A percentile compares a stretch with the other conserved stretches of the same genome.
Evolutionary conservation across 2,113 vertebrate genomes (phyloP).

Genomic region (Synodontis membranacea): DNA sequence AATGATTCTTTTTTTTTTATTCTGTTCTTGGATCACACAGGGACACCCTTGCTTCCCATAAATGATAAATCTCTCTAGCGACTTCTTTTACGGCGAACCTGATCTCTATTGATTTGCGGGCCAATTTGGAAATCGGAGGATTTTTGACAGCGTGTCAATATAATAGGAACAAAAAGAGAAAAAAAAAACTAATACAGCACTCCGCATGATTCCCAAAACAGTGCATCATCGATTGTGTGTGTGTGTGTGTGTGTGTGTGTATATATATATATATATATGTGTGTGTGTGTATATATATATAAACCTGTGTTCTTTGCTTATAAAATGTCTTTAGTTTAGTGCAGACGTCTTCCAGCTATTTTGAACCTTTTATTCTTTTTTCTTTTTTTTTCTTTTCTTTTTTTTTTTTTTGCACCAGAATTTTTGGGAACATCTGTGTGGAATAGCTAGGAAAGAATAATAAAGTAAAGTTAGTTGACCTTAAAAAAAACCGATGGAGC

Average conservation of each 20-base stretch:
- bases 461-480: not conserved
- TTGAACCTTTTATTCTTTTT: not conserved
- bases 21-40: not conserved
- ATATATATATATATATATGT: not conserved
- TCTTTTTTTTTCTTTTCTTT: too few species aligned
- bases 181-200: not conserved
- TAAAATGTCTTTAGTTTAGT: not conserved
- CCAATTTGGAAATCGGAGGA: slow-evolving; percentile 53
- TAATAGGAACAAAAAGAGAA: not conserved
- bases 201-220: not conserved
- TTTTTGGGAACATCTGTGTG: not conserved
- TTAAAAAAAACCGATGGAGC: slow-evolving; percentile 14
- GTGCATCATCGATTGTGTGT: not conserved
- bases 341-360: not conserved
- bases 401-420: not conserved
- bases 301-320: not conserved
- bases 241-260: too few species aligned
- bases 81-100: slow-evolving; percentile 45
- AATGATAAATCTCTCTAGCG: slow-evolving; percentile 42
- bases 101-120: slow-evolving; percentile 44
- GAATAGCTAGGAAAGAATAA: slow-evolving; percentile 7
- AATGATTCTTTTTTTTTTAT: not conserved
- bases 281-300: too few species aligned
- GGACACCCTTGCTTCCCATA: not conserved
- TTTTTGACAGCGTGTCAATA: not conserved